Evolutionary conservation across 2,797 vertebrate species (phyloP).

Genomic region (Galaxias olidus): DNA sequence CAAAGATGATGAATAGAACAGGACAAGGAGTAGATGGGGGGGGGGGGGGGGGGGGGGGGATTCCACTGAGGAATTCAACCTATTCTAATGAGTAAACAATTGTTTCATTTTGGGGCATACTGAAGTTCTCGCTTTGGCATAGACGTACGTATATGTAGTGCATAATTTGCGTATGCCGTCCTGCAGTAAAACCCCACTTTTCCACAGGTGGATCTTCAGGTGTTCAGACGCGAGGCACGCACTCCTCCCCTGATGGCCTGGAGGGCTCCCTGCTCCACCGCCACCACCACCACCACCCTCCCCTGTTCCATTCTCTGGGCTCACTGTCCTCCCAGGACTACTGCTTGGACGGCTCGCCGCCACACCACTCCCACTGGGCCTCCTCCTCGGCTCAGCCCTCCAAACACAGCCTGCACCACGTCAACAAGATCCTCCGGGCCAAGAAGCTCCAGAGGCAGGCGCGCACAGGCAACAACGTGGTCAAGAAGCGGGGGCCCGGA

Average conservation of each 20-base stretch:
- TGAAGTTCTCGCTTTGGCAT: not conserved
- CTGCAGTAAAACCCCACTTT: no score
- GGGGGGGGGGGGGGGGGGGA: not conserved
- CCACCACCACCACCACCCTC: conserved; percentile 60
- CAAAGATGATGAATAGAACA: conserved; percentile 27
- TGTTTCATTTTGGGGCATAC: not conserved
- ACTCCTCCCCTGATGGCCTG: conserved; percentile 53
- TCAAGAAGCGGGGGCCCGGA: conserved; percentile 93
- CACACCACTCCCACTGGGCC: conserved; percentile 71
- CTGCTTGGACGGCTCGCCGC: conserved; percentile 64
- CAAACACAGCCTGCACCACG: conserved; percentile 96
- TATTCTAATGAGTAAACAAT: not conserved
- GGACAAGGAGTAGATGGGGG: conserved; percentile 6
- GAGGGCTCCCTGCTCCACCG: conserved; percentile 68
- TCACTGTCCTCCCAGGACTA: conserved; percentile 63
- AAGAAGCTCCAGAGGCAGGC: conserved; percentile 97
- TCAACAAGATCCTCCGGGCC: conserved; percentile 97
- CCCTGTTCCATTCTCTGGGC: conserved; percentile 71
- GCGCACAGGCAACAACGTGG: conserved; percentile 92
- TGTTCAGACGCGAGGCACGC: conserved; percentile 64
- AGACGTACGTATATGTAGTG: no score
- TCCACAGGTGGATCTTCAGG: conserved; percentile 51
- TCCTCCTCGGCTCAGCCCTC: no score
- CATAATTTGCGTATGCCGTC: no score
- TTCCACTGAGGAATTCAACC: not conserved